A percentile compares a stretch with the other conserved stretches of the same genome.
phyloP scores from a whole-genome alignment of 2,888 invertebrate genomes.

The Osedax fenrisi region DNA sequence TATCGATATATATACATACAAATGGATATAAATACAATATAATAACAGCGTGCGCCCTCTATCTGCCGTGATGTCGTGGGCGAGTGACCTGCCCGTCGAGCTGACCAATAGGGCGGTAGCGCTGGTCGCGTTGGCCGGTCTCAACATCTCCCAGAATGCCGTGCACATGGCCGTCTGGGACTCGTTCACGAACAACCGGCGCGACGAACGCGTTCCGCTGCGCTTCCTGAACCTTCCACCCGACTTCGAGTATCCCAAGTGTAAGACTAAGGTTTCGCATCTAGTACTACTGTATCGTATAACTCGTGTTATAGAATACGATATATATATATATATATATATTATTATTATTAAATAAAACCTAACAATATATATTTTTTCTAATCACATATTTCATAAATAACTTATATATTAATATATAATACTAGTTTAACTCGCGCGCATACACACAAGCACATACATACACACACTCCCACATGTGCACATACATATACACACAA shows the following conservation, averaged over 20 bases:
- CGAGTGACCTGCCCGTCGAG: conserved; percentile 64
- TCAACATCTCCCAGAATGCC: conserved; percentile 71
- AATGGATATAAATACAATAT: too few relatives aligned
- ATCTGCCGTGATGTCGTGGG: conserved; percentile 51
- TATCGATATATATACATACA: too few relatives aligned
- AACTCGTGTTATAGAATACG: too few relatives aligned
- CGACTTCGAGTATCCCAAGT: conserved; percentile 70
- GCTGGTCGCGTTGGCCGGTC: conserved; percentile 72
- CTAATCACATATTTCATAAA: too few relatives aligned
- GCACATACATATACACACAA: too few relatives aligned
- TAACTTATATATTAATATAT: too few relatives aligned
- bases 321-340: background rate
- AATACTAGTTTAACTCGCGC: too few relatives aligned
- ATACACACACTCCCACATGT: too few relatives aligned
- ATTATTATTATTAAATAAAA: conserved; percentile 1
- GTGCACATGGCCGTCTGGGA: conserved; percentile 86
- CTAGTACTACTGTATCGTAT: too few relatives aligned
- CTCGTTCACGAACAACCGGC: conserved; percentile 69
- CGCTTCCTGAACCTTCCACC: conserved; percentile 69
- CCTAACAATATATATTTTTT: too few relatives aligned
- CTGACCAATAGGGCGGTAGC: conserved; percentile 71
- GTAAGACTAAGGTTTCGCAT: conserved; percentile 49
- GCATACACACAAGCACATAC: too few relatives aligned
- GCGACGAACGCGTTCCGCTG: conserved; percentile 69
- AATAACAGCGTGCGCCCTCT: too few relatives aligned